These are phyloP conservation scores for Conger conger DNA, from an alignment of 2,113 vertebrate genomes.

Conservation along the genomic window DNA sequence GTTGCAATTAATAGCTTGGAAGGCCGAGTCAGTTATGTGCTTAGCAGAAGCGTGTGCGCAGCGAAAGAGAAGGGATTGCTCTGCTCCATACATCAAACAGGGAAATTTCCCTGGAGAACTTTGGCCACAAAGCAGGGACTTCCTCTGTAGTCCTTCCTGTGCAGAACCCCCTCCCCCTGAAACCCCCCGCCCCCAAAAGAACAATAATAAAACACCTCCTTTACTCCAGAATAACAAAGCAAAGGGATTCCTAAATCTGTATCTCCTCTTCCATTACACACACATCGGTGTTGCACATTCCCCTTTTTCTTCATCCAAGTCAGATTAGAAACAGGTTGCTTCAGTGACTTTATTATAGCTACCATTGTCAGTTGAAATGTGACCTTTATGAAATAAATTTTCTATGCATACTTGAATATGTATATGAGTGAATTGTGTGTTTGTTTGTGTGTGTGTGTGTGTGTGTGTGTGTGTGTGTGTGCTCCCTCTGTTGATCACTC, in stretches of 20 bases:
- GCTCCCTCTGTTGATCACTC: no score
- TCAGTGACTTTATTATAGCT: no score
- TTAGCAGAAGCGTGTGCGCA: neutral
- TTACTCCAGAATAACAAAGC: slow-evolving; percentile 13
- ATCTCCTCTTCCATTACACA: neutral
- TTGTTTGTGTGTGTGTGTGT: no score
- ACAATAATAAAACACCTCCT: no score
- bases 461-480: no score
- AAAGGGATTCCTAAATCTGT: slow-evolving; percentile 20
- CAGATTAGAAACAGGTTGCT: no score
- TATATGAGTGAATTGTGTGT: no score
- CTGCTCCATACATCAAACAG: neutral
- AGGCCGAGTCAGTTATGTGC: neutral
- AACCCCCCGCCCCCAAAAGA: no score
- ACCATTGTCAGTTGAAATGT: no score
- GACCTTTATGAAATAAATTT: no score
- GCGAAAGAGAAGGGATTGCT: neutral
- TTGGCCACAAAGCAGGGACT: neutral
- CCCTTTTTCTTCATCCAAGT: neutral
- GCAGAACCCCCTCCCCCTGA: neutral
- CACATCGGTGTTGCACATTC: no score
- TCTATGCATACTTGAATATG: no score
- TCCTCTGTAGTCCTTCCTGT: neutral
- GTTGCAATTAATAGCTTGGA: neutral
- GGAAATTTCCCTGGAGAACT: neutral